Percentiles rank a stretch among this genome's conserved stretches.
These are phyloP conservation scores for Rhadina sibilatrix DNA, from an alignment of 2,113 vertebrate species.

Conservation along the genomic window DNA sequence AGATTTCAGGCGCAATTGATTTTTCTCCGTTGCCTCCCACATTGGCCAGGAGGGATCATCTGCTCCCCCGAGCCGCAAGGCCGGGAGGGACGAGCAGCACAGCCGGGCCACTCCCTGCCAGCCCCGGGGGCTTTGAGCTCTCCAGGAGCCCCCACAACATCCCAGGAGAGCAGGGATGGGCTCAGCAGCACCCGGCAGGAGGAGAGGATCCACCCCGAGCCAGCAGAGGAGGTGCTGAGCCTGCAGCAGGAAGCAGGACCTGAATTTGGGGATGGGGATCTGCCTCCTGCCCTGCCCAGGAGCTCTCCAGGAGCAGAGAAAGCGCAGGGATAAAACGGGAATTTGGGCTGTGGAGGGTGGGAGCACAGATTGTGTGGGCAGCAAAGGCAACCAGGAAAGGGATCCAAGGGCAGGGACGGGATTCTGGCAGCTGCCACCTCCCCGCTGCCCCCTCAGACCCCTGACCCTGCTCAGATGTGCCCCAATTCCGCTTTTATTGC, in stretches of 20 bases:
- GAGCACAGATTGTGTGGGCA: conserved; percentile 15
- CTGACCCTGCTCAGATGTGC: conserved; percentile 43
- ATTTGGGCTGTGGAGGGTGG: not conserved
- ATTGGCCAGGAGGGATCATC: not conserved
- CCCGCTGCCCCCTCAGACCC: conserved; percentile 43
- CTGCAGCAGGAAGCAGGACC: not conserved
- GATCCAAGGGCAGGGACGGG: not conserved
- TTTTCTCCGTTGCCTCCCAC: not conserved
- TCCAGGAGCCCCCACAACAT: not conserved
- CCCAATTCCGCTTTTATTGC: not conserved
- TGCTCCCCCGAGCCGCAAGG: not conserved
- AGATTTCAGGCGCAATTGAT: not conserved
- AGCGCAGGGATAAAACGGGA: rapidly evolving
- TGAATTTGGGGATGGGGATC: not conserved
- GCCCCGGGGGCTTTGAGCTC: not conserved
- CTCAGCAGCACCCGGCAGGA: not conserved
- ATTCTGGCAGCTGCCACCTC: not conserved
- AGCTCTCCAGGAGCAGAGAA: not conserved
- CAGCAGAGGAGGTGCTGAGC: not conserved
- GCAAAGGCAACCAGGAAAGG: conserved; percentile 40
- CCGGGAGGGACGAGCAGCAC: not conserved
- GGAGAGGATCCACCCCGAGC: not conserved
- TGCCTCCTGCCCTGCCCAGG: not conserved
- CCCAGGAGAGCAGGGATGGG: not conserved
- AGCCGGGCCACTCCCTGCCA: not conserved